Conservation (phyloP, 2,888 invertebrate genomes). For the Myopa tessellatipennis region DNA sequence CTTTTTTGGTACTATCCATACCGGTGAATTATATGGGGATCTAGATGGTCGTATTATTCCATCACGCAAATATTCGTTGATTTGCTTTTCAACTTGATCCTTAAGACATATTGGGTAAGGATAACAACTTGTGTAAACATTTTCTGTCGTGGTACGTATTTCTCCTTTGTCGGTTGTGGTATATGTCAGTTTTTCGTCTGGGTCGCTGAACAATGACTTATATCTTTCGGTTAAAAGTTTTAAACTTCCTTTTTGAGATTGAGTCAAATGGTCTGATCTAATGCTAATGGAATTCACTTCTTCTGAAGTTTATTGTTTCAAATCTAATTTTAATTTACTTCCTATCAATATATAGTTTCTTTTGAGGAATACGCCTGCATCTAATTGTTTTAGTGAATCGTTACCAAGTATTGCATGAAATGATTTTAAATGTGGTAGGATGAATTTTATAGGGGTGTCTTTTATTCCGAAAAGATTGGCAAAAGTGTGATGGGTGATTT, state of each 20-base stretch:
- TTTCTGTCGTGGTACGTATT: slow-evolving; percentile 32
- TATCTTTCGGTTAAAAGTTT: not conserved
- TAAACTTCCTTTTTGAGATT: not conserved
- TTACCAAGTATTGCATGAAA: slow-evolving; percentile 41
- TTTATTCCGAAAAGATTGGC: slow-evolving; percentile 10
- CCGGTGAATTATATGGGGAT: not conserved
- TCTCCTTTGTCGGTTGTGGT: slow-evolving; percentile 36
- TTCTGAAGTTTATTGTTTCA: slow-evolving; percentile 28
- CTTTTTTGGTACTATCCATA: slow-evolving; percentile 34
- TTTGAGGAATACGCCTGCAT: too few species aligned
- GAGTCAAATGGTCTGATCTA: slow-evolving; percentile 25
- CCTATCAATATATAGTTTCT: slow-evolving; percentile 20
- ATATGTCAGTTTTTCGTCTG: slow-evolving; percentile 39
- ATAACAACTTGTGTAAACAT: slow-evolving; percentile 36
- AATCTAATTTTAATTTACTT: slow-evolving; percentile 12
- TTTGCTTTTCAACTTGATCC: slow-evolving; percentile 36
- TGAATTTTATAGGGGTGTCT: slow-evolving; percentile 26
- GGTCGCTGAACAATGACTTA: slow-evolving; percentile 29
- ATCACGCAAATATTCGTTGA: slow-evolving; percentile 28
- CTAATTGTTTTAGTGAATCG: slow-evolving; percentile 33
- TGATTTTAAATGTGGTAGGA: slow-evolving; percentile 31
- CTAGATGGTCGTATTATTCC: slow-evolving; percentile 40
- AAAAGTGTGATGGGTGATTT: too few species aligned
- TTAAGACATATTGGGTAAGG: slow-evolving; percentile 39
- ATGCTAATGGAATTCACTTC: slow-evolving; percentile 25